Evolutionary conservation across 2,797 vertebrate genomes (phyloP), one percentile per base, ranked within the genome.

Genomic region (Gadopsis bispinosus): DNA sequence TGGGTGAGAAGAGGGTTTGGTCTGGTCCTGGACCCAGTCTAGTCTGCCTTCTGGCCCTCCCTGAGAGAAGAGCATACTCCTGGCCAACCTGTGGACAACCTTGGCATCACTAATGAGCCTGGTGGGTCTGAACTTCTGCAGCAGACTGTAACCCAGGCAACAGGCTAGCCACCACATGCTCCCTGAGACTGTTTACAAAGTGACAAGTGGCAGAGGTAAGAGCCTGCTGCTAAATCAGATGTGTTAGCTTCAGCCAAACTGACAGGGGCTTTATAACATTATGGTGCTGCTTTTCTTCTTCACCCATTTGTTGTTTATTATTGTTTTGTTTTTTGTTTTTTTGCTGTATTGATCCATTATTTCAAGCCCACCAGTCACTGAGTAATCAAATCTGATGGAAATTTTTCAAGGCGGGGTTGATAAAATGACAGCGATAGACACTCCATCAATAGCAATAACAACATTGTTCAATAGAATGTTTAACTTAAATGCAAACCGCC

Each of bases 61-160:
- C 74, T 69, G 68, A 86, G 88, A 80, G 68, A 75, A 64, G 74
- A 65, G 54, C 56, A 83, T 82, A 72, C 81, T 92, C 83, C 87
- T 83, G 87, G 83, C 83, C 81, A 90, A 84, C 86, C 81, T 85
- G 86, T 89, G 80, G 86, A 95, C 93, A 93, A 87, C 81, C 51
- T 82, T 80, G 79, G 93, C 94, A 95, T 94, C 74, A 77, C 77
- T 94, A 93, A 95, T 94, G 82, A 94, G 90, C 62, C 81, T 81
- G 75, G 64, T 77, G 86, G 76, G 69, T 74, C 77, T 66, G 75
- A 85, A 90, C 76, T 78, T 88, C 67, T 86, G 77, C 86, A 84
- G 88, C 79, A 90, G 90, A 83, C 93, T 86, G 94, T 95, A 93
- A 92, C 94, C 94, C 69, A 80, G 95, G 94, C 91, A 95, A 95